A percentile compares a stretch with the other conserved stretches of the same genome.
Conservation (phyloP, 37 sponge, comb jelly and placozoan species). For the Spongia lamella region DNA sequence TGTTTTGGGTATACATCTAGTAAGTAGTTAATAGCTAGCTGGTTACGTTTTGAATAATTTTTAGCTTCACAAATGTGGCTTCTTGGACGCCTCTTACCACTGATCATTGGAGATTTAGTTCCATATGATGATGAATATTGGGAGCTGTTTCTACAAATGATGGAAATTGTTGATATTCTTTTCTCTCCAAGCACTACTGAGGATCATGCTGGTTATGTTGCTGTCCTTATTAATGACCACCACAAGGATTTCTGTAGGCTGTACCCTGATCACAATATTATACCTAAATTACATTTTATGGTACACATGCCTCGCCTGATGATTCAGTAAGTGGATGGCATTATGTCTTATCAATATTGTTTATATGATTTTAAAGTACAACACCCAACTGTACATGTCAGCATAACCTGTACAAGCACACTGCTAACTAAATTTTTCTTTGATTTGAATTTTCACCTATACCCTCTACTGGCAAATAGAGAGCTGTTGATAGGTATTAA, state of each 20-base stretch:
- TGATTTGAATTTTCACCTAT: too few relatives aligned
- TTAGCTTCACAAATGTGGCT: conserved; percentile 22
- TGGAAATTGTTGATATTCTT: background rate
- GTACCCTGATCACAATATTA: conserved; percentile 10
- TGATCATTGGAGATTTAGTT: conserved; percentile 7
- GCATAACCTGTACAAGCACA: too few relatives aligned
- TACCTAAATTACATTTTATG: conserved; percentile 21
- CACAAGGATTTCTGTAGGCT: background rate
- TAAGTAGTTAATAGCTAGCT: background rate
- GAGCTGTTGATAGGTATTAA: too few relatives aligned
- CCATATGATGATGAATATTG: conserved; percentile 19
- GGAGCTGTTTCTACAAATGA: background rate
- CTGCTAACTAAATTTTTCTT: too few relatives aligned
- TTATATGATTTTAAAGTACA: too few relatives aligned
- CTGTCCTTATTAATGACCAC: too few relatives aligned
- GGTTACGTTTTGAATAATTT: background rate
- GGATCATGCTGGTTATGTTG: too few relatives aligned
- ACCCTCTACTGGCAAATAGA: too few relatives aligned
- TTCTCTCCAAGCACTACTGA: too few relatives aligned
- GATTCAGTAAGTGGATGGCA: conserved; percentile 14
- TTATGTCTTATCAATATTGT: too few relatives aligned
- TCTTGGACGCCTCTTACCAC: conserved; percentile 11
- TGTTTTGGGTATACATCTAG: background rate
- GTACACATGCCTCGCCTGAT: conserved; percentile 24
- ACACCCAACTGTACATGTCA: too few relatives aligned